Base-by-base conservation (phyloP, 2,113 vertebrate genomes). In the Sceloporus undulatus region DNA sequence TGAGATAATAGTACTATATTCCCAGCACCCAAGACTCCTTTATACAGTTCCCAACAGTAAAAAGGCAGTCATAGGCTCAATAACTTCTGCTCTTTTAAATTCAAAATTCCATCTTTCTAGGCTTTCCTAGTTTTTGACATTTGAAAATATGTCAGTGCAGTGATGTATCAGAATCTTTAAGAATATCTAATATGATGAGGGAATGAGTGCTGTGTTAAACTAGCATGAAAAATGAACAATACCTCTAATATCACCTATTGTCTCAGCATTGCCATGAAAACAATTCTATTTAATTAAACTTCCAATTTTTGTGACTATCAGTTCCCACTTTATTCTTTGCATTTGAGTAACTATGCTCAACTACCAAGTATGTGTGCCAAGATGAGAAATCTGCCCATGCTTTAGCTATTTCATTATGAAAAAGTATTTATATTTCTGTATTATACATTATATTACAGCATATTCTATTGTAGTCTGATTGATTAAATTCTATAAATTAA, bases 241-340 rank as follows among this genome's bases (percentile, higher is more conserved):
- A 82, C 86, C 90, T 94, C 85, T 88, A 42, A 85, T 93, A 73
- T 87, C 89, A 88, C 54, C 91, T 52, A 40, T 16, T 89, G 86
- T 83, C 71, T 16, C 1, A 59, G 73, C 9, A 79, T 8, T 87
- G 27, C 13, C 52, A 16, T 86, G 23, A 52, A 62, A 62, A 62
- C 59, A 14, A 14, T 62, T 14, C 14, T 16, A 18, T 62, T 62
- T 62, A 62, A 62, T 62, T 18, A 1, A 62, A 48, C 48, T 48
- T 4, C 4, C 59, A 62, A 16, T 62, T 62, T 14, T 14, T 16
- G 18, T 84, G 23, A 21, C 10, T 21, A 10, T 56, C 52, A 73
- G 23, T 84, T 56, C 29, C 38, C n/a, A 42, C 52, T 48, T 54
- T 56, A 27, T 14, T 29, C 56, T 11, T 19, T 83, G 11, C 11